phyloP scores from a whole-genome alignment of 2,888 invertebrate species.

The Onthophagus sagittarius region DNA sequence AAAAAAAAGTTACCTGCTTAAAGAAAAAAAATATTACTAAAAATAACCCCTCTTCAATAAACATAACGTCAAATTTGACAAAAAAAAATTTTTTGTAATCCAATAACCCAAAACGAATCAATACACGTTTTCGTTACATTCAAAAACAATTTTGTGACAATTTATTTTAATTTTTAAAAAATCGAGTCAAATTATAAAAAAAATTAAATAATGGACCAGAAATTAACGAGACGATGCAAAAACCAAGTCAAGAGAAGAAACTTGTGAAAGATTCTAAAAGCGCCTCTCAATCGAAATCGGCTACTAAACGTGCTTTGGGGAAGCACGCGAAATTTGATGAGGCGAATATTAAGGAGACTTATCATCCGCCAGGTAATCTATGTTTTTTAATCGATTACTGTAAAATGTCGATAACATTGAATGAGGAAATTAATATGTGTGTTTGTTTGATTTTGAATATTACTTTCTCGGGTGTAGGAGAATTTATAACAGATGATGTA shows the following conservation, averaged over 20 bases:
- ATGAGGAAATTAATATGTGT: too few species aligned
- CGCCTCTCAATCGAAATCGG: not conserved
- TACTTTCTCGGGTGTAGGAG: too few species aligned
- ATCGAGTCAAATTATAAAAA: not conserved
- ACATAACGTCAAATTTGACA: not conserved
- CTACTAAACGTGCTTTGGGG: not conserved
- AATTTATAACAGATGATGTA: too few species aligned
- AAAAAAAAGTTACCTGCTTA: too few species aligned
- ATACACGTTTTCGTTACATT: too few species aligned
- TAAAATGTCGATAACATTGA: not conserved
- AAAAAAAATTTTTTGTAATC: not conserved
- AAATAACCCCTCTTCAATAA: too few species aligned
- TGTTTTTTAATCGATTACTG: not conserved
- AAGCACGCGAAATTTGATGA: slow-evolving; percentile 21
- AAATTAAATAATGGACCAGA: not conserved
- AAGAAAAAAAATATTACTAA: too few species aligned
- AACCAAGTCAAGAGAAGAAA: slow-evolving; percentile 7
- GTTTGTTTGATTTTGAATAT: too few species aligned
- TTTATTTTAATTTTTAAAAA: too few species aligned
- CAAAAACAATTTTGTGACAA: too few species aligned
- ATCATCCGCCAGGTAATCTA: slow-evolving; percentile 18
- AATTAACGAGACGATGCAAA: not conserved
- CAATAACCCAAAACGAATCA: too few species aligned
- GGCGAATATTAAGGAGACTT: slow-evolving; percentile 16
- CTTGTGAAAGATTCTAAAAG: slow-evolving; percentile 14